Percentiles rank a stretch among this genome's conserved stretches.
These are phyloP conservation scores for Nomada fucata DNA, from an alignment of 2,888 invertebrate genomes.

Conservation along the genomic window DNA sequence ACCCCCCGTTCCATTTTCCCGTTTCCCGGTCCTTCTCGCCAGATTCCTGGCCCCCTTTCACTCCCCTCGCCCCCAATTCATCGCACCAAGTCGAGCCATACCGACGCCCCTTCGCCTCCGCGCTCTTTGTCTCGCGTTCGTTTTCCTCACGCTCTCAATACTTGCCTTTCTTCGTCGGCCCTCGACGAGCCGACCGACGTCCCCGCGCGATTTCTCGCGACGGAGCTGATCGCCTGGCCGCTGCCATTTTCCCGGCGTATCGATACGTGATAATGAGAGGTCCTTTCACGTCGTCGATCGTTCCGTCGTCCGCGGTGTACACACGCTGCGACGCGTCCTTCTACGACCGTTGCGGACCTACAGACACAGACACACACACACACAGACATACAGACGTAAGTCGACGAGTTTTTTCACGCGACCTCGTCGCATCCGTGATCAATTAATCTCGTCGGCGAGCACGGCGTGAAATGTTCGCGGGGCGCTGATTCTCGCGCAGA, in stretches of 20 bases:
- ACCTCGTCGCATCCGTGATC: too few species aligned
- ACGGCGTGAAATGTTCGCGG: too few species aligned
- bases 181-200: conserved; percentile 31
- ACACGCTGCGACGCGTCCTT: too few species aligned
- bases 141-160: conserved; percentile 55
- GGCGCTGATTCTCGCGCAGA: too few species aligned
- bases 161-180: conserved; percentile 63
- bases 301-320: conserved; percentile 9
- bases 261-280: conserved; percentile 81
- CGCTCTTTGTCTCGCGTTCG: neutral
- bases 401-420: too few species aligned
- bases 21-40: too few species aligned
- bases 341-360: too few species aligned
- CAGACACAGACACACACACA: too few species aligned
- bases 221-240: conserved; percentile 33
- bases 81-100: neutral
- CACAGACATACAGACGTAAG: too few species aligned
- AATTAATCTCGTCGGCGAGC: too few species aligned
- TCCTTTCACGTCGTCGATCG: conserved; percentile 70
- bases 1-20: too few species aligned
- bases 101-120: neutral
- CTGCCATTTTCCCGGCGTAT: conserved; percentile 78
- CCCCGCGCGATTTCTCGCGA: conserved; percentile 49
- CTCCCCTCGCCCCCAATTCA: neutral
- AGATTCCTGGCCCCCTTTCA: neutral